Evolutionary conservation across 2,797 vertebrate genomes (phyloP).

Genomic region (Geotria australis): DNA sequence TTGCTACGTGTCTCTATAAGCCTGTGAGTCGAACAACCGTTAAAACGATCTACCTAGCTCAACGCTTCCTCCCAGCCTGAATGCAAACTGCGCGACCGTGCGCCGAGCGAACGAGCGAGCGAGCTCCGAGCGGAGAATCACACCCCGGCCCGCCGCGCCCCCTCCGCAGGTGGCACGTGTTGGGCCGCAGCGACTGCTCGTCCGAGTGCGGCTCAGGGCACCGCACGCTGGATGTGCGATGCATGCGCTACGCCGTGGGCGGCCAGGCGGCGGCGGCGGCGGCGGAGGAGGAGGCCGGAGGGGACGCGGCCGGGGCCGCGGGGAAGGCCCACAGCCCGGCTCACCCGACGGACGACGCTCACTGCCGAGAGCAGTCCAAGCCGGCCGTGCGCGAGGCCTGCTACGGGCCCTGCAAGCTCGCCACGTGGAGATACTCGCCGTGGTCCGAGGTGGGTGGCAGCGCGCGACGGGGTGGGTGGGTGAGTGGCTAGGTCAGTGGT

Average conservation of each 20-base stretch:
- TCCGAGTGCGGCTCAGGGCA: constrained; percentile 47
- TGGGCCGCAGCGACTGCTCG: constrained; percentile 60
- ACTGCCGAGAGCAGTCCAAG: constrained; percentile 31
- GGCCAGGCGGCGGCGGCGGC: constrained; percentile 23
- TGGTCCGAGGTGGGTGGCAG: constrained; percentile 50
- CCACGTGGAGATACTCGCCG: constrained; percentile 60
- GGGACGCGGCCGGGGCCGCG: constrained; percentile 31
- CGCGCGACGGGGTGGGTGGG: background rate
- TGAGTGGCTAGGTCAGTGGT: too few species aligned
- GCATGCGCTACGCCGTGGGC: constrained; percentile 38
- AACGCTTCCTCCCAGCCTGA: too few species aligned
- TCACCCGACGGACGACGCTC: constrained; percentile 20
- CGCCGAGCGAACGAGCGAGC: too few species aligned
- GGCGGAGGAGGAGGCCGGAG: constrained; percentile 25
- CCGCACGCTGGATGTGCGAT: constrained; percentile 39
- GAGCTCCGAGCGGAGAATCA: too few species aligned
- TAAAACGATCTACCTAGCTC: too few species aligned
- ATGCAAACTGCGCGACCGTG: too few species aligned
- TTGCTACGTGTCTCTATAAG: too few species aligned
- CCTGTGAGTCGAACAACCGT: too few species aligned
- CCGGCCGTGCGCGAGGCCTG: constrained; percentile 44
- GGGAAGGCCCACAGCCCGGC: constrained; percentile 20
- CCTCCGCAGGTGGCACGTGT: constrained; percentile 30
- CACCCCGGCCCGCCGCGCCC: too few species aligned
- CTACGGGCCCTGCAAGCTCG: constrained; percentile 43